phyloP scores from a whole-genome alignment of 2,797 vertebrate genomes.

The Zalophus californianus region DNA sequence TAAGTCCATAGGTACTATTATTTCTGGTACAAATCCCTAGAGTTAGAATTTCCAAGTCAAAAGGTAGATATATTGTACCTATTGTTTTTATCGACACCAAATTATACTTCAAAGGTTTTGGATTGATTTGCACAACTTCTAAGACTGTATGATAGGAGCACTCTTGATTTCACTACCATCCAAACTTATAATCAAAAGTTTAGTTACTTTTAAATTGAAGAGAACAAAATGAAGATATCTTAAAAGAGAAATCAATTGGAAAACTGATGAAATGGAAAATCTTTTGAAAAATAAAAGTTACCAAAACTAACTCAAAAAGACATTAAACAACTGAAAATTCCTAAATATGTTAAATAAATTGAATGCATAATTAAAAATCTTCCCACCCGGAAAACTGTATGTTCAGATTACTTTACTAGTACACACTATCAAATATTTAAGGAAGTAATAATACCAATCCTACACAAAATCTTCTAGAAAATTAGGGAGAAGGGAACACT shows the following conservation, averaged over 20 bases:
- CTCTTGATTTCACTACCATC: not conserved
- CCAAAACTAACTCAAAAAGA: not conserved
- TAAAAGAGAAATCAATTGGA: not conserved
- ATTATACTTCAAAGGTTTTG: not conserved
- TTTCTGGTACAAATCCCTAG: not conserved
- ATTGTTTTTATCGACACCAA: not conserved
- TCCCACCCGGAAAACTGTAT: not conserved
- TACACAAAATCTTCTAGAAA: constrained; percentile 13
- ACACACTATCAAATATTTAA: constrained; percentile 29
- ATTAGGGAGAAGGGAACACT: not conserved
- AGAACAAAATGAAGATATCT: not conserved
- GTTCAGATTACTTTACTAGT: not conserved
- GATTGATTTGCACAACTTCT: not conserved
- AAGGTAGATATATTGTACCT: not conserved
- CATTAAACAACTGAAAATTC: not conserved
- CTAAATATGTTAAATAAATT: not conserved
- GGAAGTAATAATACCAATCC: not conserved
- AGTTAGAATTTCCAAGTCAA: not conserved
- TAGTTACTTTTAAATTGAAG: constrained; percentile 35
- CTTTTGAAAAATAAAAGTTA: not conserved
- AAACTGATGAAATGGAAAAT: not conserved
- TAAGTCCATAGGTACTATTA: not conserved
- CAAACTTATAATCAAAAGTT: not conserved
- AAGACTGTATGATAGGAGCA: not conserved
- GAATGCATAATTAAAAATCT: constrained; percentile 12